phyloP scores from a whole-genome alignment of 2,797 vertebrate genomes.

The Sebastes matsubarae region DNA sequence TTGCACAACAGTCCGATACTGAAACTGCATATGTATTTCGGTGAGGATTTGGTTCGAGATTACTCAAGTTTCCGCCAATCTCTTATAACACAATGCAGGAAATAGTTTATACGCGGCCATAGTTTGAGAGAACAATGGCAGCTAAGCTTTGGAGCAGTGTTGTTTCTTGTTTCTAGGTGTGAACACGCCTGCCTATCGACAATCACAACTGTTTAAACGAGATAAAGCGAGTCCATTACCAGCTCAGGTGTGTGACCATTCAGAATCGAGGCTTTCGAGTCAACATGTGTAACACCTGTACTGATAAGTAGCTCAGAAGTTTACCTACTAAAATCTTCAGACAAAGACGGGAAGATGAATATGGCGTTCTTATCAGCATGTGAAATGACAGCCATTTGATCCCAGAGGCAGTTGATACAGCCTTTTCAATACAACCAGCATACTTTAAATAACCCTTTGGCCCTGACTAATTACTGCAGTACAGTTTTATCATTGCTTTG shows the following conservation, averaged over 20 bases:
- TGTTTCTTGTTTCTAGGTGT: constrained; percentile 78
- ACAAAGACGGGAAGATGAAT: constrained; percentile 55
- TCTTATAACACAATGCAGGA: constrained; percentile 63
- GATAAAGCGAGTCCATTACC: constrained; percentile 85
- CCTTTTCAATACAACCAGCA: constrained; percentile 29
- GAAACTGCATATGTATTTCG: background rate
- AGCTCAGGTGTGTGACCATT: constrained; percentile 76
- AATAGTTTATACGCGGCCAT: constrained; percentile 82
- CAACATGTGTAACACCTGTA: constrained; percentile 79
- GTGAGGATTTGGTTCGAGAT: constrained; percentile 15
- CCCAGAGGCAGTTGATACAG: constrained; percentile 26
- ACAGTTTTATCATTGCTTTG: constrained; percentile 21
- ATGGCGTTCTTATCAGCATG: constrained; percentile 52
- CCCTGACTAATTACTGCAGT: constrained; percentile 27
- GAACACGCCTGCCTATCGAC: constrained; percentile 66
- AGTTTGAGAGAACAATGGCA: constrained; percentile 56
- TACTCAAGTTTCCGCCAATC: background rate
- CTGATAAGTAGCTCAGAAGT: constrained; percentile 80
- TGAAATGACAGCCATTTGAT: constrained; percentile 41
- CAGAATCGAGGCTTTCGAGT: constrained; percentile 49
- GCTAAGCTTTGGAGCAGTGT: constrained; percentile 64
- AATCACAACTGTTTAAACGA: constrained; percentile 83
- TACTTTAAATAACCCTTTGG: constrained; percentile 54
- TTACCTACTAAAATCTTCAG: constrained; percentile 64
- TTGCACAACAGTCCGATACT: background rate